Evolutionary conservation across 2,888 invertebrate species (phyloP).

Genomic region (Phanerotoma sp.): DNA sequence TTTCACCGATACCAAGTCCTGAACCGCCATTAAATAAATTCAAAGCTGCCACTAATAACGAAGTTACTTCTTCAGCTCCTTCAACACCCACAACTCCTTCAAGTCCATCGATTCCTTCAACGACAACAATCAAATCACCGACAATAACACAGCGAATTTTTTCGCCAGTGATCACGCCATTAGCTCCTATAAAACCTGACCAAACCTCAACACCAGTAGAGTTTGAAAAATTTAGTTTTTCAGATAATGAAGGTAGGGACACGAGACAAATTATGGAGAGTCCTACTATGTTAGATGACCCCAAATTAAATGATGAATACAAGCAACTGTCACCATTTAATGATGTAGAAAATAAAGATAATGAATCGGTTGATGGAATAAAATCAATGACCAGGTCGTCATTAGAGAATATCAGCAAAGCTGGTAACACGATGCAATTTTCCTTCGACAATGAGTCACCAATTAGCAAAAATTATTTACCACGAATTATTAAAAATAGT

Average conservation of each 20-base stretch:
- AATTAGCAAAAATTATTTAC: constrained; percentile 50
- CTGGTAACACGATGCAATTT: constrained; percentile 68
- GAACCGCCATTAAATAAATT: constrained; percentile 42
- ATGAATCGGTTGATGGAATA: constrained; percentile 44
- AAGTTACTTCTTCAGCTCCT: constrained; percentile 4
- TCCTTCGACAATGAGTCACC: constrained; percentile 59
- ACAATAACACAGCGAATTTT: constrained; percentile 45
- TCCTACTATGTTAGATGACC: too few species aligned
- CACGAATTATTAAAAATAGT: constrained; percentile 42
- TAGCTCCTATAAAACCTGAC: too few species aligned
- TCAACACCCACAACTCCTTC: too few species aligned
- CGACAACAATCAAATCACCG: constrained; percentile 45
- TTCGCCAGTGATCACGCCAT: constrained; percentile 44
- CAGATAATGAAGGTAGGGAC: too few species aligned
- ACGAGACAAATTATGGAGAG: not conserved
- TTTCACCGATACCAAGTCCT: constrained; percentile 51
- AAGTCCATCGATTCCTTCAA: too few species aligned
- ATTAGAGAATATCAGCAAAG: constrained; percentile 69
- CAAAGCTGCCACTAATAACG: constrained; percentile 26
- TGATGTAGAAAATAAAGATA: not conserved
- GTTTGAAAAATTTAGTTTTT: too few species aligned
- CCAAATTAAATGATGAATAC: constrained; percentile 34
- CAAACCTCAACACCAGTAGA: too few species aligned
- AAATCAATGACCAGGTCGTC: constrained; percentile 64
- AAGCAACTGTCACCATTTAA: constrained; percentile 9